A percentile compares a stretch with the other conserved stretches of the same genome.
These are phyloP conservation scores for Cosmia pyralina DNA, from an alignment of 2,888 invertebrate species.

Conservation along the genomic window DNA sequence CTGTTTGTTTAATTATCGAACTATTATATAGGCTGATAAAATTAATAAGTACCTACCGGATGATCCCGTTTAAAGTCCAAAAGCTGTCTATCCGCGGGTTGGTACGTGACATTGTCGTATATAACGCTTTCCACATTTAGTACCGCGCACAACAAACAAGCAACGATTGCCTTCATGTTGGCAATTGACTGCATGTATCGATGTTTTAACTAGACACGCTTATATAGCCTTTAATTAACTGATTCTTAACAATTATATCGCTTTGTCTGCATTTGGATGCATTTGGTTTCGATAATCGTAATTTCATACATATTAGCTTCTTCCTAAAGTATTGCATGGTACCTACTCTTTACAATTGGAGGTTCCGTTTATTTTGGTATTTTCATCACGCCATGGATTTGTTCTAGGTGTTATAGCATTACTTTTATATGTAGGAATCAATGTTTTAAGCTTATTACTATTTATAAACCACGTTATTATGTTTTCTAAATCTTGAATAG, in stretches of 20 bases:
- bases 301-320: background rate
- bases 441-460: background rate
- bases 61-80: slow-evolving; percentile 72
- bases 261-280: background rate
- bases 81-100: slow-evolving; percentile 69
- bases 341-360: background rate
- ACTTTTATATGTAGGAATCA: too few relatives aligned
- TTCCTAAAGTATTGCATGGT: slow-evolving; percentile 4
- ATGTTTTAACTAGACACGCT: background rate
- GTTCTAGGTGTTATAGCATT: too few relatives aligned
- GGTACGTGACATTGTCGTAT: slow-evolving; percentile 59
- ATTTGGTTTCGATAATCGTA: slow-evolving; percentile 2
- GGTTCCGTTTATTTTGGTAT: slow-evolving; percentile 21
- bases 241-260: slow-evolving; percentile 15
- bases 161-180: slow-evolving; percentile 50
- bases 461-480: background rate
- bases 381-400: background rate
- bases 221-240: slow-evolving; percentile 31
- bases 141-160: slow-evolving; percentile 37
- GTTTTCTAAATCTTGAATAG: too few relatives aligned
- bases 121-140: slow-evolving; percentile 35
- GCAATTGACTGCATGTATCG: slow-evolving; percentile 10
- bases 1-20: too few relatives aligned
- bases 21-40: too few relatives aligned
- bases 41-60: slow-evolving; percentile 70